phyloP scores from a whole-genome alignment of 2,888 invertebrate genomes.

The Chymomyza amoena region DNA sequence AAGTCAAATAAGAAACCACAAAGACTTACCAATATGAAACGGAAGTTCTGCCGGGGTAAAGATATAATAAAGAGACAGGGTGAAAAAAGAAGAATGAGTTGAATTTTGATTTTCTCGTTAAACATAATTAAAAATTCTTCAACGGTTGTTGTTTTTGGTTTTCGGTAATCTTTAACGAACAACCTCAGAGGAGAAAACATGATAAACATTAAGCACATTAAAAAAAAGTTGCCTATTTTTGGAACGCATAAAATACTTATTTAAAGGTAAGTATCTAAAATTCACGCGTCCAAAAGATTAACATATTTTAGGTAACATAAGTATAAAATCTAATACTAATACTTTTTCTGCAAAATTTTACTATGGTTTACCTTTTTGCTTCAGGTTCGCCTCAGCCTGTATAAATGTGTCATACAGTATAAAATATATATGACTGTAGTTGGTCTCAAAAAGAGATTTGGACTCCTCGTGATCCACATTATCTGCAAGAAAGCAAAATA shows the following conservation, averaged over 20 bases:
- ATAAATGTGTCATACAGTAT: constrained; percentile 97
- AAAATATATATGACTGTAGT: constrained; percentile 97
- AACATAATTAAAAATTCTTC: constrained; percentile 19
- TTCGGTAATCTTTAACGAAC: constrained; percentile 58
- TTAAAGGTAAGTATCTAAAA: too few species aligned
- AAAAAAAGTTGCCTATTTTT: not conserved
- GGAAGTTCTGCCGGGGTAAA: constrained; percentile 86
- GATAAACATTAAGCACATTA: not conserved
- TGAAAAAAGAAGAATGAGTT: constrained; percentile 42
- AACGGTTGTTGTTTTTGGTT: constrained; percentile 2
- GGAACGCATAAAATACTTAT: constrained; percentile 10
- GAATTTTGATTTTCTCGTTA: constrained; percentile 45
- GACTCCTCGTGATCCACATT: constrained; percentile 93
- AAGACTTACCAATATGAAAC: constrained; percentile 92
- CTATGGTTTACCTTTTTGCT: constrained; percentile 88
- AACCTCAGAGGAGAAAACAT: constrained; percentile 16
- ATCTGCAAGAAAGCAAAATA: constrained; percentile 82
- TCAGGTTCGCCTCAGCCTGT: constrained; percentile 92
- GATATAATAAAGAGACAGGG: constrained; percentile 40
- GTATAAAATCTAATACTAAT: too few species aligned
- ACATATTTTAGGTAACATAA: too few species aligned
- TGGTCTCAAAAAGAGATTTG: constrained; percentile 94
- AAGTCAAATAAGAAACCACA: constrained; percentile 44
- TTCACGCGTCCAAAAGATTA: too few species aligned
- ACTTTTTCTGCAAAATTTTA: not conserved